These are phyloP conservation scores for Diplazon laetatorius DNA, from an alignment of 2,888 invertebrate species.

Conservation along the genomic window DNA sequence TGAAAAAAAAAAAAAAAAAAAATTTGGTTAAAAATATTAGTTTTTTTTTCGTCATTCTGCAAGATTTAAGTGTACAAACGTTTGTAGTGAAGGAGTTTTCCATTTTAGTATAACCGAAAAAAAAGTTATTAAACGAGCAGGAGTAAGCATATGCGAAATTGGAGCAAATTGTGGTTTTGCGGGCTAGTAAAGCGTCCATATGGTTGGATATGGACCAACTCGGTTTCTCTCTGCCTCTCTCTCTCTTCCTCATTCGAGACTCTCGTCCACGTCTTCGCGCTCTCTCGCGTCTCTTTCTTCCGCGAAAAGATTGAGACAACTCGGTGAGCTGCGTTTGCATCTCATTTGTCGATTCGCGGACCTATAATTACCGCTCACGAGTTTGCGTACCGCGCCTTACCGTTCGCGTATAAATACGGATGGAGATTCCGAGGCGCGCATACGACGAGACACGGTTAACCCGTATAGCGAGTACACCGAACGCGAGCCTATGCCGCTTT, in stretches of 20 bases:
- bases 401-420: not conserved
- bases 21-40: no score
- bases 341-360: constrained; percentile 57
- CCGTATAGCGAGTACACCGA: constrained; percentile 6
- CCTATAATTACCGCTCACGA: constrained; percentile 60
- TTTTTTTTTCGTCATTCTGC: no score
- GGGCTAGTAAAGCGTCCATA: no score
- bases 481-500: constrained; percentile 52
- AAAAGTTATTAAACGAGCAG: no score
- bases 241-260: not conserved
- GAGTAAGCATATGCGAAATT: no score
- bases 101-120: no score
- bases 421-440: not conserved
- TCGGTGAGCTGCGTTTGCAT: constrained; percentile 50
- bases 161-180: no score
- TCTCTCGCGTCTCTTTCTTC: constrained; percentile 29
- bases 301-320: constrained; percentile 42
- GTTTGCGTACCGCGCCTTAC: constrained; percentile 7
- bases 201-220: no score
- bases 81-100: no score
- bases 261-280: constrained; percentile 17
- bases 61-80: no score
- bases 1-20: no score
- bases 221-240: no score
- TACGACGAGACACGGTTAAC: constrained; percentile 3